Conservation (phyloP, 2,888 invertebrate genomes). For the Hypercompe scribonia region DNA sequence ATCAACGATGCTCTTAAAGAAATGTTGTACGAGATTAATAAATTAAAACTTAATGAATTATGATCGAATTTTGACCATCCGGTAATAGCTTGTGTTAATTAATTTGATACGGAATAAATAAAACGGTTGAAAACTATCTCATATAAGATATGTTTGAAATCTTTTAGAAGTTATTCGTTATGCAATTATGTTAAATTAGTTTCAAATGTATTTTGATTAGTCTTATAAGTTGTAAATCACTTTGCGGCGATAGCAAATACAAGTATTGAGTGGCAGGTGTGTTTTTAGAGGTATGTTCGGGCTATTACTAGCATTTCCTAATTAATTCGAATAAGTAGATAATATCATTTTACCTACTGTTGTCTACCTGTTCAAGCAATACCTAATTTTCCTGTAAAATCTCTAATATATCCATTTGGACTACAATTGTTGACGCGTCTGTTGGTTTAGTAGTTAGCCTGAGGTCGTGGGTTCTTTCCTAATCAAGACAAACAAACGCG, state of each 20-base stretch:
- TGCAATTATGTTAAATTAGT: slow-evolving; percentile 1
- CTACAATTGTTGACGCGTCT: too few relatives aligned
- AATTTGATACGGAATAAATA: neutral
- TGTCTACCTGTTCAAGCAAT: neutral
- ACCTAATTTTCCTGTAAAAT: too few relatives aligned
- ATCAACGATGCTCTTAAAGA: neutral
- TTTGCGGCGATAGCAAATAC: neutral
- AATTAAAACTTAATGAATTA: neutral
- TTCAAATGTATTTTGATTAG: neutral
- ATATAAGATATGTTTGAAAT: neutral
- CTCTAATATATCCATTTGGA: too few relatives aligned
- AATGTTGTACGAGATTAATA: neutral
- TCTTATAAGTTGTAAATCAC: neutral
- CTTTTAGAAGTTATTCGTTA: neutral
- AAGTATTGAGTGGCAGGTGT: neutral
- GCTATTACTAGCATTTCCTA: neutral
- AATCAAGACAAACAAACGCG: too few relatives aligned
- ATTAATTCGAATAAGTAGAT: neutral
- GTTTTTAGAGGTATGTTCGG: neutral
- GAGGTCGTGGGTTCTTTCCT: too few relatives aligned
- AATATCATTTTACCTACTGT: neutral
- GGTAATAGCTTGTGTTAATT: neutral
- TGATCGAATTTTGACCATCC: neutral
- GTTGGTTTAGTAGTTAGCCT: too few relatives aligned
- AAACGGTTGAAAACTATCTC: neutral